Evolutionary conservation across 1,140 invertebrate species (phyloP), one percentile per base, ranked within the genome.

Genomic region (Galendromus occidentalis): DNA sequence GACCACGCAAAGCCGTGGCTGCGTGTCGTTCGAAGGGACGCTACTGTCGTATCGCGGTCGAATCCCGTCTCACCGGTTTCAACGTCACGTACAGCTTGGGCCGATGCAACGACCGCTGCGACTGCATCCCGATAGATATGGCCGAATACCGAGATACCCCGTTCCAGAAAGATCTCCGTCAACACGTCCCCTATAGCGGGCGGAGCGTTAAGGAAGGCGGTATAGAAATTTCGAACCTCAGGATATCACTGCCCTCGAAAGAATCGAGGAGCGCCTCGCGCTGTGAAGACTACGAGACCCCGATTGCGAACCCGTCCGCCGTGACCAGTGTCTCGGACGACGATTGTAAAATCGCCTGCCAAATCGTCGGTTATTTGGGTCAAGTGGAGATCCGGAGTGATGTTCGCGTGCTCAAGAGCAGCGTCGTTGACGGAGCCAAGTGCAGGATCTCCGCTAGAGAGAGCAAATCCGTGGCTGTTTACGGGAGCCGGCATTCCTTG

Each of bases 31-130:
- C 51, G 22, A 59, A 22, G 51, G 51, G 51, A 20, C 51, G 33
- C 22, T 59, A 59, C 20, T 59, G 51, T 25, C 51, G 51, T 2
- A 59, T 29, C 22, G 25, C 51, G 9, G 51, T 59, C 25, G 14
- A 59, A 33, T 59, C 51, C 5, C 51, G 51, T 25, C 51, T 59
- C 51, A 59, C n/a, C 20, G 51, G 51, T 17, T 59, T 59, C 51
- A 59, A 59, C 22, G 51, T 59, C 2, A 59, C 51, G 51, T 59
- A 2, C 9, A 59, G 51, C 25, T 59, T 18, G 14, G 51, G 51
- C 2, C 51, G 51, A 29, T 59, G 51, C 51, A 59, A 59, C 51
- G 51, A 59, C 14, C 51, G 33, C 22, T 59, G 51, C 20, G 25
- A 59, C 25, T 59, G 51, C 22, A 33, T 59, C 14, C 51, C 51